Base-by-base conservation (phyloP, 1,140 invertebrate genomes). In the Pseudobourletiella spinata region DNA sequence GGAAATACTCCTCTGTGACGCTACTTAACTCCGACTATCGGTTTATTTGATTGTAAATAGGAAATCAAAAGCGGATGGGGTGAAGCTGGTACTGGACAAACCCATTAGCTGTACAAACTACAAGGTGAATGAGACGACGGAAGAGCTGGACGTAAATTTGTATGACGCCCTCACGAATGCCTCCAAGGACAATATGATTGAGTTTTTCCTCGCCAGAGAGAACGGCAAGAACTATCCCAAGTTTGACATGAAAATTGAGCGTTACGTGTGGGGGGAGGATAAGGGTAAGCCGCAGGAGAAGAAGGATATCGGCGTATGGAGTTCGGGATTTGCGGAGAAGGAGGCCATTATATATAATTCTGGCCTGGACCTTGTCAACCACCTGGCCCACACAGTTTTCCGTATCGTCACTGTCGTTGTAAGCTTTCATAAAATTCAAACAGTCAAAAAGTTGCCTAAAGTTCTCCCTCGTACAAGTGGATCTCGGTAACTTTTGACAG, bases 351-450 rank as follows among this genome's bases (percentile, higher is more conserved):
- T 76, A 8, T 76, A 88, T n/a, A 77, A 78, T 18, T 81, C 85
- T 68, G 78, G 81, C 8, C 76, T 80, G 46, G 79, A 80, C 20
- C 83, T 90, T 74, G 81, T 78, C 51, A 88, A 88, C 72, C 84
- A 86, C 52, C 85, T 85, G 0, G 87, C 88, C 1, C 81, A 87
- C 68, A 84, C 87, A 44, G 86, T 87, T 6, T 91, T 89, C 74
- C 81, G 87, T 51, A 82, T 92, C 43, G 86, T 86, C 4, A 88
- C 87, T 0, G 83, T 88, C 6, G 78, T 86, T 73, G 85, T 86
- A 74, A 74, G 75, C 71, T 39, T 20, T n/a, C n/a, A n/a, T n/a
- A n/a, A n/a, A n/a, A n/a, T n/a, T n/a, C n/a, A n/a, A n/a, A n/a
- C n/a, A n/a, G n/a, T n/a, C n/a, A n/a, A n/a, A n/a, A n/a, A n/a